Evolutionary conservation across 2,797 vertebrate species (phyloP).

Genomic region (Chelmon rostratus): DNA sequence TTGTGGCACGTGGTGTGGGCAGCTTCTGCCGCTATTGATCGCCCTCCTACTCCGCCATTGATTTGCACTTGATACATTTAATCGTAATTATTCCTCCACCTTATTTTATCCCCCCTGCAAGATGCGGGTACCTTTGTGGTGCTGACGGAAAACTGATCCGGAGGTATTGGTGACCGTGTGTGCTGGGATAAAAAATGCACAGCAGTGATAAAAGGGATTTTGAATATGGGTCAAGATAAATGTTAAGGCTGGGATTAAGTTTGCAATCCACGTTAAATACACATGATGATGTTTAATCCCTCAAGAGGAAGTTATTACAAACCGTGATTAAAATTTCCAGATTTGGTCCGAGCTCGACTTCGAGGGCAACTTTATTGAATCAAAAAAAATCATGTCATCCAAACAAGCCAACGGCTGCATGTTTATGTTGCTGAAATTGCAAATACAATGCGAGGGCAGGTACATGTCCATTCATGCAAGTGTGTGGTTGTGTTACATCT

Average conservation of each 20-base stretch:
- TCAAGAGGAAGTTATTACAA: slow-evolving; percentile 68
- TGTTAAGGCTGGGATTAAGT: slow-evolving; percentile 74
- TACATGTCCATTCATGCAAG: slow-evolving; percentile 1
- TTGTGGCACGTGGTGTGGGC: slow-evolving; percentile 44
- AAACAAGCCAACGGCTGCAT: background rate
- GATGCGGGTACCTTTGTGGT: slow-evolving; percentile 22
- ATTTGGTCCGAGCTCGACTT: slow-evolving; percentile 53
- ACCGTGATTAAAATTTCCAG: slow-evolving; percentile 67
- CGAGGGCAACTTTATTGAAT: background rate
- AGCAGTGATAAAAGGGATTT: slow-evolving; percentile 53
- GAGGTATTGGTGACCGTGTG: slow-evolving; percentile 5
- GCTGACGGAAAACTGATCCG: slow-evolving; percentile 14
- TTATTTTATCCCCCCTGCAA: slow-evolving; percentile 29
- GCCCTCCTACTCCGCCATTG: slow-evolving; percentile 49
- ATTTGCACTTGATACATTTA: slow-evolving; percentile 73
- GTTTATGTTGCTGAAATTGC: background rate
- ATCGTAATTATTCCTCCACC: slow-evolving; percentile 64
- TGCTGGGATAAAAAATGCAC: slow-evolving; percentile 40
- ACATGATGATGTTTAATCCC: slow-evolving; percentile 75
- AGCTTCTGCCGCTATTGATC: slow-evolving; percentile 57
- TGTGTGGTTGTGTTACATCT: slow-evolving; percentile 22
- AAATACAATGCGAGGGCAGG: background rate
- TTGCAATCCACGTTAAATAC: slow-evolving; percentile 67
- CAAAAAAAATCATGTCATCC: background rate
- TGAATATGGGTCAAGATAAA: slow-evolving; percentile 75